These are phyloP conservation scores for Nysson spinosus DNA, from an alignment of 2,888 invertebrate genomes.

Conservation along the genomic window DNA sequence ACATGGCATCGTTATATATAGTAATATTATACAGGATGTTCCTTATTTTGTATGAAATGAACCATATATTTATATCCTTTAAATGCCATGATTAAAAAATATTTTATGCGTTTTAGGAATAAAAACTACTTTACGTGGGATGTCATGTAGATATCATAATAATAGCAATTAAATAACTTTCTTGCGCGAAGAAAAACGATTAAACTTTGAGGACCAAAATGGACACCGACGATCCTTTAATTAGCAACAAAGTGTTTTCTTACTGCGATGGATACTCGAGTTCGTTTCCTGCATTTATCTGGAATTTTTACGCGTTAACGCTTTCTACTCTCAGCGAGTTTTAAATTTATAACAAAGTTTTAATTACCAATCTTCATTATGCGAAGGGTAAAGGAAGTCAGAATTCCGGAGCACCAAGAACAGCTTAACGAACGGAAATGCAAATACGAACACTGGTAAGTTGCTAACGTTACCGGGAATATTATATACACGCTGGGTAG, in stretches of 20 bases:
- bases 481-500: too few relatives aligned
- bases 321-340: constrained; percentile 37
- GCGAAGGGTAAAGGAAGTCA: constrained; percentile 23
- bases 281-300: constrained; percentile 28
- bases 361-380: constrained; percentile 47
- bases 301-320: constrained; percentile 7
- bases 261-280: constrained; percentile 15
- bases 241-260: constrained; percentile 28
- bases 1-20: too few relatives aligned
- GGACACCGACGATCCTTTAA: constrained; percentile 6
- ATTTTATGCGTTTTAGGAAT: too few relatives aligned
- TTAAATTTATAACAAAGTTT: constrained; percentile 61
- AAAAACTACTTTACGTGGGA: too few relatives aligned
- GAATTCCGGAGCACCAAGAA: constrained; percentile 34
- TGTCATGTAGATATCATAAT: too few relatives aligned
- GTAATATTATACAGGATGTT: too few relatives aligned
- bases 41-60: too few relatives aligned
- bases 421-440: constrained; percentile 33
- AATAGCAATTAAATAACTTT: too few relatives aligned
- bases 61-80: too few relatives aligned
- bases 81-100: too few relatives aligned
- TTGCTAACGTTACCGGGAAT: constrained; percentile 17
- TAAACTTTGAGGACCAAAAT: constrained; percentile 4
- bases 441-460: constrained; percentile 25
- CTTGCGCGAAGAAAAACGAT: not conserved